Evolutionary conservation across 2,797 vertebrate species (phyloP).

Genomic region (Manis crassicaudata): DNA sequence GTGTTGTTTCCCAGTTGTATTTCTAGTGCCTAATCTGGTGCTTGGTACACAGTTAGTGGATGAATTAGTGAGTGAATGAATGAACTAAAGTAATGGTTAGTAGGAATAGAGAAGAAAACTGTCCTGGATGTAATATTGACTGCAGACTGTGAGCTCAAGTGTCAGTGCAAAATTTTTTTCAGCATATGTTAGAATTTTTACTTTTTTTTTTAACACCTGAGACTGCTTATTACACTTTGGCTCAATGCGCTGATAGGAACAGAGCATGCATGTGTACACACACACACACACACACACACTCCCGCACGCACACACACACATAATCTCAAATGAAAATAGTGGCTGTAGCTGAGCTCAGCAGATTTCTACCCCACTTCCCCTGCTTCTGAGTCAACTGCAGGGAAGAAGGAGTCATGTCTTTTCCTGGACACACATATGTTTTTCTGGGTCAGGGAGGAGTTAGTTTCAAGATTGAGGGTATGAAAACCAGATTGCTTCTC

Average conservation of each 20-base stretch:
- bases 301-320: no score
- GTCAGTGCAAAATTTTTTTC: neutral
- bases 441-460: neutral
- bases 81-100: neutral
- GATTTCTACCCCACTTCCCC: slow-evolving; percentile 59
- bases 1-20: neutral
- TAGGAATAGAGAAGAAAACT: neutral
- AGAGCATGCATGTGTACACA: neutral
- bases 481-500: neutral
- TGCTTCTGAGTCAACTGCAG: slow-evolving; percentile 39
- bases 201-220: neutral
- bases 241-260: neutral
- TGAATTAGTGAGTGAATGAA: neutral
- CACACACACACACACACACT: no score
- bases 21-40: neutral
- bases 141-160: neutral
- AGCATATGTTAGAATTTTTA: neutral
- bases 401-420: neutral
- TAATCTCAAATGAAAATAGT: neutral
- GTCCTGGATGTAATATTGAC: neutral
- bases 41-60: neutral
- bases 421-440: neutral
- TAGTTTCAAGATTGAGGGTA: neutral
- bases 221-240: neutral
- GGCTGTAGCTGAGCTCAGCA: slow-evolving; percentile 62